Conservation (phyloP, 2,888 invertebrate genomes). For the Amphimallon solstitiale region DNA sequence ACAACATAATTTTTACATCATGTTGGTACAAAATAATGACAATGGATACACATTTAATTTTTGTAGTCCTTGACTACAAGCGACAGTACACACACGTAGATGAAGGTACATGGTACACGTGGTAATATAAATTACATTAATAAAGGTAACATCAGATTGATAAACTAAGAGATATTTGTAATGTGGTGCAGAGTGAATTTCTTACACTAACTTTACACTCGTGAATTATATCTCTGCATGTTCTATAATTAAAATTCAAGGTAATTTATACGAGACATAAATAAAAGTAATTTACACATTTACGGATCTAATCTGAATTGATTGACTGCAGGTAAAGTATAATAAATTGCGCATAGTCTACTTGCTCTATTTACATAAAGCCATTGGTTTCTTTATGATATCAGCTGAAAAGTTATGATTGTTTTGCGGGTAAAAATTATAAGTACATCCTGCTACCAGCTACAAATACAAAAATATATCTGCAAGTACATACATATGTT, state of each 20-base stretch:
- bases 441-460: conserved; percentile 39
- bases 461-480: background rate
- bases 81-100: too few relatives aligned
- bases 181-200: background rate
- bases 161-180: background rate
- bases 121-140: background rate
- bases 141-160: background rate
- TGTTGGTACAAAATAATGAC: background rate
- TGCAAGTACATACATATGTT: background rate
- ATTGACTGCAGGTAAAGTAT: conserved; percentile 42
- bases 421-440: conserved; percentile 39
- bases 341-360: conserved; percentile 41
- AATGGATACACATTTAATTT: background rate
- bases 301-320: conserved; percentile 48
- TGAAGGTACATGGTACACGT: background rate
- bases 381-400: conserved; percentile 33
- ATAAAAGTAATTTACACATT: conserved; percentile 48
- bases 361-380: conserved; percentile 39
- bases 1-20: too few relatives aligned
- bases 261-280: conserved; percentile 45
- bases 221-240: conserved; percentile 16
- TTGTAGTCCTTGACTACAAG: background rate
- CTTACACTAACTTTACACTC: background rate
- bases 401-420: conserved; percentile 35
- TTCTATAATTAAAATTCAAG: conserved; percentile 47